Percentiles rank a stretch among this genome's conserved stretches.
Conservation (phyloP, 2,797 vertebrate species). For the Lepilemur ruficaudatus region DNA sequence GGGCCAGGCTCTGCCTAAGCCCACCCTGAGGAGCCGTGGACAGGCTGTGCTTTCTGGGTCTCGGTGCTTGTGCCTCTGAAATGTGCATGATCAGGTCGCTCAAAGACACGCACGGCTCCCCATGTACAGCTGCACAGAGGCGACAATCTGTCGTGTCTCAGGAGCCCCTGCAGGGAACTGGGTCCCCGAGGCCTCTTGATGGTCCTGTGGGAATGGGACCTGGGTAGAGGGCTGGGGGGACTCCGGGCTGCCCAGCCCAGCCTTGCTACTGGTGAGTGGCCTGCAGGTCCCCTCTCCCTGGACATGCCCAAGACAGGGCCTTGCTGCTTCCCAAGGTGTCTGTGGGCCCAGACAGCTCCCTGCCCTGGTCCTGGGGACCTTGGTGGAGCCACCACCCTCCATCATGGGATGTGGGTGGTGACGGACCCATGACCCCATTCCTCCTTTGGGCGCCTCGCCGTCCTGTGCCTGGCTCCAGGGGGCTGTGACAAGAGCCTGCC, state of each 20-base stretch:
- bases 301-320: accelerated
- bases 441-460: not conserved
- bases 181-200: accelerated
- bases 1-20: not conserved
- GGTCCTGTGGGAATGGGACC: not conserved
- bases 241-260: not conserved
- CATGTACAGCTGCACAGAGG: not conserved
- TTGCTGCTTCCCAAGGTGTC: not conserved
- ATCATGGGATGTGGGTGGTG: not conserved
- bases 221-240: accelerated
- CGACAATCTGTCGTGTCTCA: not conserved
- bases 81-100: not conserved
- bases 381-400: too few species aligned
- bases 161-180: not conserved
- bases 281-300: not conserved
- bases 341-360: not conserved
- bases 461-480: not conserved
- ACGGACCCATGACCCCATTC: too few species aligned
- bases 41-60: accelerated
- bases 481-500: not conserved
- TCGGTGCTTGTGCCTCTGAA: too few species aligned
- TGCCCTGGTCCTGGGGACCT: not conserved
- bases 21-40: too few species aligned
- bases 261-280: not conserved
- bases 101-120: not conserved